A percentile compares a stretch with the other conserved stretches of the same genome.
Evolutionary conservation across 2,113 vertebrate genomes (phyloP).

Genomic region (Smithornis capensis): DNA sequence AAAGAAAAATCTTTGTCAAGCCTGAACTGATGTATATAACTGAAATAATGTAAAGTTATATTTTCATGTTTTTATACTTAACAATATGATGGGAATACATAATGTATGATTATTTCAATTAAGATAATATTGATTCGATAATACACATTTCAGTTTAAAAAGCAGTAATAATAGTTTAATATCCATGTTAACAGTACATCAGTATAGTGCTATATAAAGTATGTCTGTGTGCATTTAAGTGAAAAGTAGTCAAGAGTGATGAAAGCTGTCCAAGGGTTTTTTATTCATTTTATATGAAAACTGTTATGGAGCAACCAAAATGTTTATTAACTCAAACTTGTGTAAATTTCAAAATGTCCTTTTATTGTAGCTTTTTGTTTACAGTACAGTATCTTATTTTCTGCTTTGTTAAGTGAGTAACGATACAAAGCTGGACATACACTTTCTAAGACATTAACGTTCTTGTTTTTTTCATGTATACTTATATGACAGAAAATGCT

Average conservation of each 20-base stretch:
- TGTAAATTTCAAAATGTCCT: slow-evolving; percentile 81
- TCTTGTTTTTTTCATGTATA: slow-evolving; percentile 78
- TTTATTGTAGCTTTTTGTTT: slow-evolving; percentile 81
- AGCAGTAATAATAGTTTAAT: slow-evolving; percentile 78
- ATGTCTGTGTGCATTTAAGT: slow-evolving; percentile 81
- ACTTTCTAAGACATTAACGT: slow-evolving; percentile 76
- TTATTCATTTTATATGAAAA: slow-evolving; percentile 82
- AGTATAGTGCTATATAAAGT: slow-evolving; percentile 78
- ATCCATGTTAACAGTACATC: slow-evolving; percentile 78
- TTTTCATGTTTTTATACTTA: slow-evolving; percentile 87
- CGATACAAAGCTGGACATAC: slow-evolving; percentile 71
- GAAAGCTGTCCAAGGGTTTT: slow-evolving; percentile 81
- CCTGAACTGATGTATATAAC: slow-evolving; percentile 82
- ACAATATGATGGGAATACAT: slow-evolving; percentile 73
- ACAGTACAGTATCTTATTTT: slow-evolving; percentile 75
- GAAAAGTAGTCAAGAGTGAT: slow-evolving; percentile 78
- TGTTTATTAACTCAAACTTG: slow-evolving; percentile 80
- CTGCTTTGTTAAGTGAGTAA: slow-evolving; percentile 80
- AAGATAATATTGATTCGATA: slow-evolving; percentile 74
- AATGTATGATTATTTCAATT: slow-evolving; percentile 77
- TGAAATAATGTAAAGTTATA: slow-evolving; percentile 86
- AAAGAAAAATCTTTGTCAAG: slow-evolving; percentile 72
- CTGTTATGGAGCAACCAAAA: slow-evolving; percentile 79
- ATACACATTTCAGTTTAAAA: slow-evolving; percentile 72
- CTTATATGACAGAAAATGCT: slow-evolving; percentile 76